Evolutionary conservation across 2,888 invertebrate genomes (phyloP), one percentile per base, ranked within the genome.

Genomic region (Agriopis aurantiaria): DNA sequence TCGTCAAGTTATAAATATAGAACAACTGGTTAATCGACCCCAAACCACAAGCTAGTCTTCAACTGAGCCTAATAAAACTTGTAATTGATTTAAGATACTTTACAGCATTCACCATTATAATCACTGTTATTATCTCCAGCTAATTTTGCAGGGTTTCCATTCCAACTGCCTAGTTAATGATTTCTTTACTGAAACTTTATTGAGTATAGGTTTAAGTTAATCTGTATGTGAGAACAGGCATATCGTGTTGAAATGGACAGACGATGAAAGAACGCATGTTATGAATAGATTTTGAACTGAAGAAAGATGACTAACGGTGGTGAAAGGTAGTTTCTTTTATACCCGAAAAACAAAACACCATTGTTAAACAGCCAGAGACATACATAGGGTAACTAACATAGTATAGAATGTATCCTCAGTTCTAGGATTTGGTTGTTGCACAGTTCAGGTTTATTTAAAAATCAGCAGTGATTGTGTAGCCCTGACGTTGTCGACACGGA

Each of bases 401-500:
- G 17, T 23, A 23, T 23, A 10, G 12, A 52, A 17, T 23, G 5
- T 33, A 23, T 23, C 5, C 5, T 10, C 12, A 12, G 4, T 40
- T 8, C 7, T 51, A 9, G 10, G 3, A 23, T 52, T 4, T 9
- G 7, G 14, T 8, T 11, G 10, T 11, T 11, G 14, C 23, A 23
- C 17, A 23, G 17, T 51, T 10, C 23, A 23, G 23, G 9, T 6
- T 7, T 40, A n/a, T 10, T 7, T 48, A 33, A 48, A 51, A 51
- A 52, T 14, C 51, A 41, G 23, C 12, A 48, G 12, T 3, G 12
- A 41, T 9, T 40, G 49, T 11, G 49, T 53, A 46, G 33, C 53
- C 53, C 53, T 62, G 53, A 80, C 76, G 71, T 73, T 74, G 69
- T 71, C 73, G 49, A 41, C 75, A 77, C 55, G 67, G 67, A 46